A percentile compares a stretch with the other conserved stretches of the same genome.
Evolutionary conservation across 2,113 vertebrate genomes (phyloP).

Genomic region (Pelodiscus sinensis): DNA sequence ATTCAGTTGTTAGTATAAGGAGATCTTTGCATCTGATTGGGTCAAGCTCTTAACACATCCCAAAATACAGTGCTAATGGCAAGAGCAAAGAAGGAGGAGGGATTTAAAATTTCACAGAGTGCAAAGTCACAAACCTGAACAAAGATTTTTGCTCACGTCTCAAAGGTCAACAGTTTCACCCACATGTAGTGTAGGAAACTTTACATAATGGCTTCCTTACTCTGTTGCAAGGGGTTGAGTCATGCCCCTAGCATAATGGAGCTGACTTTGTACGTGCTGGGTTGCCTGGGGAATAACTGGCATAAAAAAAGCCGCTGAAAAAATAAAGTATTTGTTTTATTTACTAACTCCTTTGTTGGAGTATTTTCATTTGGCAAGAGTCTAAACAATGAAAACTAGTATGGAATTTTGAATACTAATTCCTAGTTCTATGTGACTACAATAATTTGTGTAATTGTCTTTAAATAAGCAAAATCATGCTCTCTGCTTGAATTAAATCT

Average conservation of each 20-base stretch:
- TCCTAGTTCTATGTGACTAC: neutral
- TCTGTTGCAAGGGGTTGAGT: neutral
- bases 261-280: neutral
- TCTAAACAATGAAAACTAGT: neutral
- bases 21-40: neutral
- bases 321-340: neutral
- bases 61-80: neutral
- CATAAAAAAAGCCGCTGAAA: neutral
- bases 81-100: neutral
- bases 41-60: neutral
- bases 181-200: neutral
- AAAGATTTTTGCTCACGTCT: neutral
- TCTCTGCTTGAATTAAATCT: neutral
- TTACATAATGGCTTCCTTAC: neutral
- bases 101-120: neutral
- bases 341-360: neutral
- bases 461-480: neutral
- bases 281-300: neutral
- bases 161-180: neutral
- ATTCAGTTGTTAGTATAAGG: neutral
- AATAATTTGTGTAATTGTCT: neutral
- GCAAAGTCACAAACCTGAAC: neutral
- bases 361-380: neutral
- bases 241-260: too few relatives aligned
- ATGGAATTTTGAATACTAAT: neutral